Conservation (phyloP, 2,888 invertebrate genomes). For the Synergus umbraculus region DNA sequence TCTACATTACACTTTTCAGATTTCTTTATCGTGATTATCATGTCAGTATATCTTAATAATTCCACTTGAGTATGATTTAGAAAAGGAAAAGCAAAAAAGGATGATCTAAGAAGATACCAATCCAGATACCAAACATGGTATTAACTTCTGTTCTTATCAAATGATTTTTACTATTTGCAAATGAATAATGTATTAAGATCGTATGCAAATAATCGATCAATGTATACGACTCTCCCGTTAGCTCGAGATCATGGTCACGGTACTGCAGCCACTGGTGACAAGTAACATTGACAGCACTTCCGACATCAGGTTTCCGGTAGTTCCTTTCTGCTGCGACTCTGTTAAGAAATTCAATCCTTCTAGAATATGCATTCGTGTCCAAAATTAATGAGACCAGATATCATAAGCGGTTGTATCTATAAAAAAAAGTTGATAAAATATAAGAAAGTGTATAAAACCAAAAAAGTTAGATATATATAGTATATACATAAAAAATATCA, state of each 20-base stretch:
- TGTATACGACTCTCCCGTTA: constrained; percentile 18
- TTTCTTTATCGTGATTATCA: constrained; percentile 18
- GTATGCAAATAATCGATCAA: constrained; percentile 21
- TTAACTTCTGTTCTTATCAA: constrained; percentile 4
- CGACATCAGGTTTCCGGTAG: constrained; percentile 29
- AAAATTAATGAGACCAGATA: neutral
- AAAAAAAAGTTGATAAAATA: too few species aligned
- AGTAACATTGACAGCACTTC: constrained; percentile 32
- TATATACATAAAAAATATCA: too few species aligned
- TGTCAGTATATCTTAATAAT: neutral
- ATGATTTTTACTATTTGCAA: constrained; percentile 7
- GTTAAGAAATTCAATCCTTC: neutral
- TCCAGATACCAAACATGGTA: constrained; percentile 26
- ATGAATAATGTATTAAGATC: constrained; percentile 28
- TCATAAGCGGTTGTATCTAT: too few species aligned
- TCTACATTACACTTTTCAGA: neutral
- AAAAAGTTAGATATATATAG: too few species aligned
- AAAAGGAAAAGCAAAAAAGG: neutral
- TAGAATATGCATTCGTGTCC: neutral
- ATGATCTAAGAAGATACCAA: neutral
- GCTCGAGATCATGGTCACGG: constrained; percentile 19
- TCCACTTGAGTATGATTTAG: neutral
- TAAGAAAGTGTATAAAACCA: too few species aligned
- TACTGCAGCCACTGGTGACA: constrained; percentile 23
- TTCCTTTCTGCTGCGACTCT: constrained; percentile 20